Percentiles rank a stretch among this genome's conserved stretches.
These are phyloP conservation scores for Parochlus steinenii DNA, from an alignment of 2,888 invertebrate genomes.

Conservation along the genomic window DNA sequence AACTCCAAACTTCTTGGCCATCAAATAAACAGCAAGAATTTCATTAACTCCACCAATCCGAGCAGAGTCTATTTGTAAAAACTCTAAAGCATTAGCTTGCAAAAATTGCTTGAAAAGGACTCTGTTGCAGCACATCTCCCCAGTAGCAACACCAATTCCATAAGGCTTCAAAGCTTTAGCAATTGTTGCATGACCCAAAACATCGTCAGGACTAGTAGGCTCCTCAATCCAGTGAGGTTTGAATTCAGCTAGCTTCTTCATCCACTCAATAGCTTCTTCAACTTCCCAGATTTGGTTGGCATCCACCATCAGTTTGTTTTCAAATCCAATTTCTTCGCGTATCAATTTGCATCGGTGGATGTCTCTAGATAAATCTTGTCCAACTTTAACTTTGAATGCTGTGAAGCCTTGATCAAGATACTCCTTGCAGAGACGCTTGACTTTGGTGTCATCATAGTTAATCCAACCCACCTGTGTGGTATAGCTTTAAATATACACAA, in stretches of 20 bases:
- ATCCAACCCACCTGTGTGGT: slow-evolving; percentile 64
- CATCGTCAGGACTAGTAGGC: slow-evolving; percentile 82
- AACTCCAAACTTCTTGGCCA: slow-evolving; percentile 74
- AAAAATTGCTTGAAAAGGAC: slow-evolving; percentile 86
- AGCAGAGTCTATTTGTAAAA: slow-evolving; percentile 81
- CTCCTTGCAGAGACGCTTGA: slow-evolving; percentile 49
- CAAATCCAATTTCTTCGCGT: slow-evolving; percentile 56
- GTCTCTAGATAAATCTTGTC: slow-evolving; percentile 60
- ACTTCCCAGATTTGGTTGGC: slow-evolving; percentile 86
- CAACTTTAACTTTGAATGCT: slow-evolving; percentile 84
- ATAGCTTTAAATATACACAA: slow-evolving; percentile 28
- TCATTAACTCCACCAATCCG: slow-evolving; percentile 81
- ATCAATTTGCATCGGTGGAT: slow-evolving; percentile 52
- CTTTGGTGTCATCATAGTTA: slow-evolving; percentile 39
- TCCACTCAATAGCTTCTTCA: slow-evolving; percentile 70
- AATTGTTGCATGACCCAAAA: slow-evolving; percentile 70
- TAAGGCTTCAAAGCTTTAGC: slow-evolving; percentile 44
- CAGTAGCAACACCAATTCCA: slow-evolving; percentile 69
- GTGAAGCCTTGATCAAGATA: slow-evolving; percentile 60
- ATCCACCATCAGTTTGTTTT: slow-evolving; percentile 69
- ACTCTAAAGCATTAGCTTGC: slow-evolving; percentile 63
- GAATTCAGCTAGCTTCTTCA: slow-evolving; percentile 54
- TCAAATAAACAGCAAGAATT: slow-evolving; percentile 68
- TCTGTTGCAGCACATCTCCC: slow-evolving; percentile 83
- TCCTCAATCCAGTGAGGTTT: slow-evolving; percentile 83